Conservation (phyloP, 64 coral and sea anemone genomes). For the Pocillopora damicornis region DNA sequence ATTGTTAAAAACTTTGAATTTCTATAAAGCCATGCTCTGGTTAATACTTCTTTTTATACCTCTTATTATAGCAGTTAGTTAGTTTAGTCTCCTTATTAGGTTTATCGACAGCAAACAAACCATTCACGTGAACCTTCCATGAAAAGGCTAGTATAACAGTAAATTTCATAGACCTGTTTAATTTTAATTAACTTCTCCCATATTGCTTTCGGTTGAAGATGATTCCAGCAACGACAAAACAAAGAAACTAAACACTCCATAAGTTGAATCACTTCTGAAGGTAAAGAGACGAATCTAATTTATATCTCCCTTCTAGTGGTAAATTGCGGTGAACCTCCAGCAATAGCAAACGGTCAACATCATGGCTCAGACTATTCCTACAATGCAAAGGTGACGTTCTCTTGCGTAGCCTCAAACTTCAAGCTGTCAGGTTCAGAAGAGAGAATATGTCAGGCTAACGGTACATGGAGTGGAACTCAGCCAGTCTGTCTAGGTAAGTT, state of each 20-base stretch:
- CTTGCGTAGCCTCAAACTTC: constrained; percentile 52
- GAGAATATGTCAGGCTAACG: constrained; percentile 65
- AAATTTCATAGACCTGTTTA: too few species aligned
- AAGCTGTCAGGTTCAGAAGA: constrained; percentile 67
- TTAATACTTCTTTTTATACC: too few species aligned
- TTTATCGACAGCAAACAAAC: too few species aligned
- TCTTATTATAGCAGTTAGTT: too few species aligned
- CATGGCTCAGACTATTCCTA: constrained; percentile 63
- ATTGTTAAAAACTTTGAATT: background rate
- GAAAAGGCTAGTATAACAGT: too few species aligned
- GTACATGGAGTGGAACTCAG: constrained; percentile 57
- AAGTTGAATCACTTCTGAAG: background rate
- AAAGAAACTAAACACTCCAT: too few species aligned
- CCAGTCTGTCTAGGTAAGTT: constrained; percentile 72
- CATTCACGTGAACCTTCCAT: too few species aligned
- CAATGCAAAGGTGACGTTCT: constrained; percentile 56
- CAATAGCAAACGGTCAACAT: constrained; percentile 49
- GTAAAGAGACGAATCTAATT: background rate
- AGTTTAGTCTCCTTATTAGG: too few species aligned
- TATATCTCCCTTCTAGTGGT: constrained; percentile 39
- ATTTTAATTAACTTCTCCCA: too few species aligned
- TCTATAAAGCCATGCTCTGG: too few species aligned
- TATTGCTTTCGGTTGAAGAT: too few species aligned
- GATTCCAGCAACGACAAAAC: too few species aligned
- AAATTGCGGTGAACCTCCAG: constrained; percentile 69